Conservation (phyloP, 1,140 invertebrate genomes). For the Diorhabda elongata region DNA sequence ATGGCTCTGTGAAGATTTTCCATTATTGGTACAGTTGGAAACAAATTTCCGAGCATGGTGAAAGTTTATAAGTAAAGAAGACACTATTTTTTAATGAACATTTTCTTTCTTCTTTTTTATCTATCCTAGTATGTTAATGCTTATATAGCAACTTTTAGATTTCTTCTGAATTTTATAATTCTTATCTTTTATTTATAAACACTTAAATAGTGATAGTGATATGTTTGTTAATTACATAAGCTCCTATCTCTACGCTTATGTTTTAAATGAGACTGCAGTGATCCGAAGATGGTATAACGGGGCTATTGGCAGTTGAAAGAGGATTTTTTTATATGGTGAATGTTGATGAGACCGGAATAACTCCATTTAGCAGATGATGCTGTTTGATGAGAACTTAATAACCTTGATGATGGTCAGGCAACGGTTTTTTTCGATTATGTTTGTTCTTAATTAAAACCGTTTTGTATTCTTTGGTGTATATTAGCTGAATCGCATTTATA, state of each 20-base stretch:
- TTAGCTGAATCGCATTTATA: neutral
- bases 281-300: neutral
- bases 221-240: no score
- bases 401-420: conserved; percentile 1
- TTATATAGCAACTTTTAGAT: no score
- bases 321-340: neutral
- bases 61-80: no score
- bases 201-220: no score
- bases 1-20: no score
- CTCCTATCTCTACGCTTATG: neutral
- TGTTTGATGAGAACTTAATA: neutral
- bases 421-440: neutral
- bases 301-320: neutral
- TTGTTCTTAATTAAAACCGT: conserved; percentile 1
- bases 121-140: no score
- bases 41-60: no score
- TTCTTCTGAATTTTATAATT: no score
- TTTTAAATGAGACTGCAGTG: neutral
- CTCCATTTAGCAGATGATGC: neutral
- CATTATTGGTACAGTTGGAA: no score
- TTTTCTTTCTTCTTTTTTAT: no score
- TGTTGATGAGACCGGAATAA: neutral
- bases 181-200: no score
- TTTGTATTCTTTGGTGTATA: neutral
- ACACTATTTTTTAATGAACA: no score